Evolutionary conservation across 2,797 vertebrate genomes (phyloP), one percentile per base, ranked within the genome.

Genomic region (Caiman crocodilus): DNA sequence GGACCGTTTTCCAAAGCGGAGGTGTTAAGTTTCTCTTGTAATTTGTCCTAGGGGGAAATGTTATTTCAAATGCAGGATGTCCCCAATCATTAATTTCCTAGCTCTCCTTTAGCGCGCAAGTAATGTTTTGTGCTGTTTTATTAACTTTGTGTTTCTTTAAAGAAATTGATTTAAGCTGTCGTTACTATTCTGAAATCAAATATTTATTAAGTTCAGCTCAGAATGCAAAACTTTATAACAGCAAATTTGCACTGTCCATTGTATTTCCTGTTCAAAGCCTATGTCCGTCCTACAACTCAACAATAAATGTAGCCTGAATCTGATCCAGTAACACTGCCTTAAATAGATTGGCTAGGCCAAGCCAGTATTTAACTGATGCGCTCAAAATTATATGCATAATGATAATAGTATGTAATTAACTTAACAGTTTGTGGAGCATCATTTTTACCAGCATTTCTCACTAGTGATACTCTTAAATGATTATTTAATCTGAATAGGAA

Each of bases 351-450:
- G 18, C 7, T 73, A 8, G 32, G 90, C 71, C 10, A 90, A 35
- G 42, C 32, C 0, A 1, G 20, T 79, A 42, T 81, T 88, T 79
- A 90, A 75, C 75, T 90, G 71, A 77, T 94, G 30, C 63, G 57
- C 81, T 93, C 65, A 84, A 91, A 93, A 73, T 82, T 58, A 30
- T 50, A 87, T 23, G 76, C 16, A 0, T 71, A 71, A 63, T 56
- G 82, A 18, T 64, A 90, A 50, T 63, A 77, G 80, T 58, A 76
- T 94, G 64, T 89, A 78, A 84, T 77, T 67, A 82, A 87, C 57
- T 74, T 20, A 73, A 18, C n/a, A 76, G 6, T 83, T 77, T 25
- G 7, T n/a, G 16, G 14, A 87, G 11, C 69, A 50, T 21, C 23
- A 50, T 73, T 73, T 73, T 21, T 21, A 73, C 23, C 35, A 73